Percentiles rank a stretch among this genome's conserved stretches.
These are phyloP conservation scores for Platichthys flesus DNA, from an alignment of 2,113 vertebrate genomes.

Conservation along the genomic window DNA sequence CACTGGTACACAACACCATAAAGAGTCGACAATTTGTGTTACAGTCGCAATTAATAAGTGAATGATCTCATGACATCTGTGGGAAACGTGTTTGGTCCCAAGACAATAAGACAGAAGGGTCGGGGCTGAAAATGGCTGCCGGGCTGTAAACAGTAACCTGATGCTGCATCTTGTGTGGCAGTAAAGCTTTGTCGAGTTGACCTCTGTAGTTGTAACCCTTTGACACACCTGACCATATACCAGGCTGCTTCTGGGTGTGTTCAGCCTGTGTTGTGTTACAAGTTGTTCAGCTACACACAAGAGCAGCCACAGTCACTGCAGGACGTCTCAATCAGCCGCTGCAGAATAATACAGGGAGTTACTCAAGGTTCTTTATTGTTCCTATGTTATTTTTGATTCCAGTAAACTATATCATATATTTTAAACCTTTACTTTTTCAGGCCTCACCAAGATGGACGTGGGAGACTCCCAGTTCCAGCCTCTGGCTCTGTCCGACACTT, in stretches of 20 bases:
- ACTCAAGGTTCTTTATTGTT: not conserved
- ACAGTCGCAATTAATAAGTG: too few species aligned
- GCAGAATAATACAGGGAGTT: not conserved
- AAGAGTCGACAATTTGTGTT: not conserved
- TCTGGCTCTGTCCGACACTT: slow-evolving; percentile 71
- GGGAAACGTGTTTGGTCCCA: not conserved
- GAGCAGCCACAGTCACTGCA: not conserved
- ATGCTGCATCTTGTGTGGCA: slow-evolving; percentile 8
- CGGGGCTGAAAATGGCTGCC: not conserved
- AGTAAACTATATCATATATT: not conserved
- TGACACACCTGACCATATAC: not conserved
- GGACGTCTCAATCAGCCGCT: not conserved
- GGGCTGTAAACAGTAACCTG: slow-evolving; percentile 3
- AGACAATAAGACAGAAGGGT: not conserved
- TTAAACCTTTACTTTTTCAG: slow-evolving; percentile 49
- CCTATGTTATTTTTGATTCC: not conserved
- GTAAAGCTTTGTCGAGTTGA: slow-evolving; percentile 3
- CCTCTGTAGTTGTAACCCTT: not conserved
- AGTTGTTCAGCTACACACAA: not conserved
- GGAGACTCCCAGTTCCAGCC: slow-evolving; percentile 79
- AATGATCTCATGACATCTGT: not conserved
- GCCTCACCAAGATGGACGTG: slow-evolving; percentile 76
- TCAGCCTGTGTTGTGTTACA: slow-evolving; percentile 11
- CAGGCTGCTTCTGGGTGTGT: slow-evolving; percentile 6
- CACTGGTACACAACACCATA: slow-evolving; percentile 72